A percentile compares a stretch with the other conserved stretches of the same genome.
Evolutionary conservation across 1,140 invertebrate species (phyloP).

Genomic region (Mercenaria mercenaria): DNA sequence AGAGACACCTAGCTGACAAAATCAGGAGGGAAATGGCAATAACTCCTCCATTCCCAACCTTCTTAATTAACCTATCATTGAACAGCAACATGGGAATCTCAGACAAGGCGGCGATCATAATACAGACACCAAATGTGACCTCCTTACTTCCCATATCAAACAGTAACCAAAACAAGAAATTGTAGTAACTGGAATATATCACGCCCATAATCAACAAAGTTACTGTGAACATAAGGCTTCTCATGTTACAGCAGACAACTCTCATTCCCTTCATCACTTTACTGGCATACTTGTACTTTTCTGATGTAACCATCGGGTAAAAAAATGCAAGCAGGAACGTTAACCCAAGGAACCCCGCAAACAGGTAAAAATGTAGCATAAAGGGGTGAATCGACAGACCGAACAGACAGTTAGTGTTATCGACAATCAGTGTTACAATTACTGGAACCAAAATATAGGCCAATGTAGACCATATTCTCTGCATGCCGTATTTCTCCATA

Average conservation of each 20-base stretch:
- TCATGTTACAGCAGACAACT: slow-evolving; percentile 78
- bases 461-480: slow-evolving; percentile 81
- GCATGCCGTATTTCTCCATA: slow-evolving; percentile 84
- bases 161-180: slow-evolving; percentile 84
- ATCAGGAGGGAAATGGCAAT: slow-evolving; percentile 75
- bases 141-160: slow-evolving; percentile 81
- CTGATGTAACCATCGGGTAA: slow-evolving; percentile 79
- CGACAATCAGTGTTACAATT: slow-evolving; percentile 76
- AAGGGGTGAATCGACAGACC: slow-evolving; percentile 79
- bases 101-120: slow-evolving; percentile 77
- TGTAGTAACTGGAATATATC: slow-evolving; percentile 78
- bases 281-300: slow-evolving; percentile 76
- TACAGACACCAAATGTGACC: slow-evolving; percentile 79
- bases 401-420: slow-evolving; percentile 81
- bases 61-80: slow-evolving; percentile 76
- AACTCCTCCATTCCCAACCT: slow-evolving; percentile 77
- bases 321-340: slow-evolving; percentile 79
- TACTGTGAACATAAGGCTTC: slow-evolving; percentile 77
- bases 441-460: slow-evolving; percentile 80
- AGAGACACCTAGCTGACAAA: slow-evolving; percentile 74
- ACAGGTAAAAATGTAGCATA: slow-evolving; percentile 83
- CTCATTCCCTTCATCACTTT: slow-evolving; percentile 77
- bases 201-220: slow-evolving; percentile 81
- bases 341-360: slow-evolving; percentile 77
- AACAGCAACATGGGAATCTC: slow-evolving; percentile 83